A percentile compares a stretch with the other conserved stretches of the same genome.
phyloP scores from a whole-genome alignment of 1,140 invertebrate genomes.

The Macrosteles quadrilineatus region DNA sequence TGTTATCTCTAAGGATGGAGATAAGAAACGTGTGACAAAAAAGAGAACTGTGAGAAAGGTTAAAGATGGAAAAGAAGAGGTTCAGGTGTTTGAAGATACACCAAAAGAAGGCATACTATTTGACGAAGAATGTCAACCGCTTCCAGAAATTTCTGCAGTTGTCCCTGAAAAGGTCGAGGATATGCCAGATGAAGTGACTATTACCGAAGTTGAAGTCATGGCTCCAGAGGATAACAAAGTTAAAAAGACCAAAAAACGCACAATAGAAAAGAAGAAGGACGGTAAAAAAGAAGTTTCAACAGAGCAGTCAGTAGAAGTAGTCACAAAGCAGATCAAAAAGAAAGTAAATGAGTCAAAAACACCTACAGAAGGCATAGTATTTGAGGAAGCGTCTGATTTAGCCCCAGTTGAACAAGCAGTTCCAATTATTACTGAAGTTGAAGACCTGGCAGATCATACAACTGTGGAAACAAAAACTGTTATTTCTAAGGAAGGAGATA shows the following conservation, averaged over 20 bases:
- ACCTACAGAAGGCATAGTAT: neutral
- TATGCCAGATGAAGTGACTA: conserved; percentile 26
- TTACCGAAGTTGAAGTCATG: conserved; percentile 41
- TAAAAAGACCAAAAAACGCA: conserved; percentile 44
- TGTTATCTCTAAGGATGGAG: conserved; percentile 32
- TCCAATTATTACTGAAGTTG: neutral
- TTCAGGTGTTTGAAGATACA: conserved; percentile 43
- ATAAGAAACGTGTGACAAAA: conserved; percentile 47
- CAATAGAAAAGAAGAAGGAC: conserved; percentile 42
- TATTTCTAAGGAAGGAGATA: conserved; percentile 27
- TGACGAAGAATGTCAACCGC: conserved; percentile 23
- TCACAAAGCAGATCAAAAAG: conserved; percentile 48
- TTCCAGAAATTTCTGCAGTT: conserved; percentile 24
- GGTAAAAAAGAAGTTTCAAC: conserved; percentile 40
- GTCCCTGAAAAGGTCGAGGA: conserved; percentile 24
- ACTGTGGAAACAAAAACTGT: conserved; percentile 39
- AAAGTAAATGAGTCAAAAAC: conserved; percentile 38
- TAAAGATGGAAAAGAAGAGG: conserved; percentile 37
- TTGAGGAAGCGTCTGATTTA: conserved; percentile 40
- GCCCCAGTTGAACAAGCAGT: conserved; percentile 43
- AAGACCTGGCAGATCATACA: conserved; percentile 32
- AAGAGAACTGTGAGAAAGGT: conserved; percentile 41
- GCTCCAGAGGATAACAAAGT: conserved; percentile 35
- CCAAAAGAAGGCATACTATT: conserved; percentile 30
- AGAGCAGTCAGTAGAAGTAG: conserved; percentile 46